These are phyloP conservation scores for Menidia beryllina DNA, from an alignment of 2,113 vertebrate genomes.

Conservation along the genomic window DNA sequence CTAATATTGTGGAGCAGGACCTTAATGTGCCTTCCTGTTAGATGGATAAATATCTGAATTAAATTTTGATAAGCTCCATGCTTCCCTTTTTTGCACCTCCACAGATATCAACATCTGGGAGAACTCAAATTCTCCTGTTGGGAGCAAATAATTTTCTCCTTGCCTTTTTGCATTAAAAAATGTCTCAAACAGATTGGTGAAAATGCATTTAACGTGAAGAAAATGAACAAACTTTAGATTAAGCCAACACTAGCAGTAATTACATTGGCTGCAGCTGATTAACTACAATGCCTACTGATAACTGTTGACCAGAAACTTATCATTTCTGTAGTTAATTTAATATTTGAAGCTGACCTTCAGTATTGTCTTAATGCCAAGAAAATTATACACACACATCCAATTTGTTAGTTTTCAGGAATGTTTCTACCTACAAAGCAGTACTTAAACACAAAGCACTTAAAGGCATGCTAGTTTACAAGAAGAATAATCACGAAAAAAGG, in stretches of 20 bases:
- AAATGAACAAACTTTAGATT: neutral
- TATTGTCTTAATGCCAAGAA: neutral
- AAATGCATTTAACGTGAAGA: neutral
- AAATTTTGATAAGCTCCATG: neutral
- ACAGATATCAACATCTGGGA: slow-evolving; percentile 1
- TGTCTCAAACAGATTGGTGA: neutral
- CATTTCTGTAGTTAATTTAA: too few species aligned
- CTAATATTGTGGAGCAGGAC: neutral
- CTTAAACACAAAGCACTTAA: neutral
- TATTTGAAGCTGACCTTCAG: too few species aligned
- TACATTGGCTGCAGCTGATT: neutral
- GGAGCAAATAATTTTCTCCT: neutral
- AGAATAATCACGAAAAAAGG: neutral
- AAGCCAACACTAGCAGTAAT: neutral
- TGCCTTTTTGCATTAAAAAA: neutral
- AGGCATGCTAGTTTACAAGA: slow-evolving; percentile 13
- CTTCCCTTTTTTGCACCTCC: neutral
- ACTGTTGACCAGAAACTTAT: too few species aligned
- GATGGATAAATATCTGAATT: too few species aligned
- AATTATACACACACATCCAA: neutral
- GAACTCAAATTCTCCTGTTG: neutral
- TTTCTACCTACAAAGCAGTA: slow-evolving; percentile 16
- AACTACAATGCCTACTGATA: too few species aligned
- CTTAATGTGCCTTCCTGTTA: neutral
- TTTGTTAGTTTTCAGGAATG: slow-evolving; percentile 32